These are phyloP conservation scores for Nephotettix cincticeps DNA, from an alignment of 1,140 invertebrate species.

Conservation along the genomic window DNA sequence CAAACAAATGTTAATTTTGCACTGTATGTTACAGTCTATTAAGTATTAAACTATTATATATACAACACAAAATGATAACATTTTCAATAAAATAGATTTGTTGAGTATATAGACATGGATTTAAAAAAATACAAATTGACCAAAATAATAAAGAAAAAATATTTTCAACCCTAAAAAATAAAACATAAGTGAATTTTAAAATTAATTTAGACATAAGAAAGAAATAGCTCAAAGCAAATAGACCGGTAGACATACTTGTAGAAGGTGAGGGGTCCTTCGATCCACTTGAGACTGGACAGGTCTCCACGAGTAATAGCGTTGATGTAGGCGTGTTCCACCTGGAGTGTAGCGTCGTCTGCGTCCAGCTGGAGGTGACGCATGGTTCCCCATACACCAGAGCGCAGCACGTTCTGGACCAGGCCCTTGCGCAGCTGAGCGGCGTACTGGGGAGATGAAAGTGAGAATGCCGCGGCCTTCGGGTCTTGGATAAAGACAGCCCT, in stretches of 20 bases:
- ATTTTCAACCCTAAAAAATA: too few species aligned
- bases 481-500: constrained; percentile 66
- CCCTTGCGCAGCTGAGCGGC: constrained; percentile 68
- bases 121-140: too few species aligned
- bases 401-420: constrained; percentile 79
- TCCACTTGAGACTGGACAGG: constrained; percentile 89
- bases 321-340: constrained; percentile 84
- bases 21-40: too few species aligned
- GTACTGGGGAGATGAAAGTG: constrained; percentile 56
- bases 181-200: too few species aligned
- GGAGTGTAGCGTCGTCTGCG: constrained; percentile 58
- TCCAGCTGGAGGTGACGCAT: constrained; percentile 76
- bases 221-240: too few species aligned
- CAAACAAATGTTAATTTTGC: too few species aligned
- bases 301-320: constrained; percentile 89
- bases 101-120: too few species aligned
- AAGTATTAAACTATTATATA: too few species aligned
- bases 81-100: too few species aligned
- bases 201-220: too few species aligned
- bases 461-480: constrained; percentile 60
- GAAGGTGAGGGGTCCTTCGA: constrained; percentile 77
- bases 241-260: constrained; percentile 48
- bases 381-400: constrained; percentile 76
- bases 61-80: too few species aligned
- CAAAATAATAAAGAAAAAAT: too few species aligned